Percentiles rank a stretch among this genome's conserved stretches.
These are phyloP conservation scores for Triplophysa tibetana DNA, from an alignment of 2,113 vertebrate genomes.

Conservation along the genomic window DNA sequence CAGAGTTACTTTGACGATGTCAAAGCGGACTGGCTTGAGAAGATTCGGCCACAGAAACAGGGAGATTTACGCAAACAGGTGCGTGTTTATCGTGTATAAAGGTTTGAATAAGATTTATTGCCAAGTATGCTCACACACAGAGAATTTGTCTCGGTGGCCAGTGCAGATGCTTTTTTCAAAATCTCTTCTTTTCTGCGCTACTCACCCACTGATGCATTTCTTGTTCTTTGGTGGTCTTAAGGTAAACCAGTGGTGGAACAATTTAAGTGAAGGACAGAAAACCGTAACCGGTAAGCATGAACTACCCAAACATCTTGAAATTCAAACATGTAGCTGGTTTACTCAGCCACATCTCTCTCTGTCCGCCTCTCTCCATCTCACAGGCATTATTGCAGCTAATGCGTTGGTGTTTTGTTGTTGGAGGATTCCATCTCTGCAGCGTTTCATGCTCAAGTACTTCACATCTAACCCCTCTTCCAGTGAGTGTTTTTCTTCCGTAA, in stretches of 20 bases:
- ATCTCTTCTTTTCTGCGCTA: neutral
- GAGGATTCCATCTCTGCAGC: constrained; percentile 85
- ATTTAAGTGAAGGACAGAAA: constrained; percentile 89
- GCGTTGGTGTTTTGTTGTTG: constrained; percentile 89
- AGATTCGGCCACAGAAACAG: constrained; percentile 83
- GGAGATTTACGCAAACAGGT: constrained; percentile 86
- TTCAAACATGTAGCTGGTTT: neutral
- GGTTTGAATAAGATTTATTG: no score
- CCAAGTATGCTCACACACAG: no score
- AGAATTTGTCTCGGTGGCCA: no score
- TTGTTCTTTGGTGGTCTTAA: constrained; percentile 60
- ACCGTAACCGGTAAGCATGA: constrained; percentile 84
- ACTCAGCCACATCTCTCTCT: neutral
- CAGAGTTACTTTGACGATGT: constrained; percentile 86
- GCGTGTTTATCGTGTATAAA: neutral
- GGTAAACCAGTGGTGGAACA: constrained; percentile 97
- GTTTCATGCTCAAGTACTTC: constrained; percentile 89
- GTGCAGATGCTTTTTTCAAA: no score
- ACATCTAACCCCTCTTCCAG: constrained; percentile 91
- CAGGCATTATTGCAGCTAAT: constrained; percentile 92
- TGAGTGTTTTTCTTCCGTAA: constrained; percentile 69
- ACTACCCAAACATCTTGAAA: constrained; percentile 7
- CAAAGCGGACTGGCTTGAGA: constrained; percentile 88
- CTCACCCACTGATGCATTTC: neutral
- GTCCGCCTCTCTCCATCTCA: neutral